phyloP scores from a whole-genome alignment of 1,140 invertebrate species.

The Apis florea region DNA sequence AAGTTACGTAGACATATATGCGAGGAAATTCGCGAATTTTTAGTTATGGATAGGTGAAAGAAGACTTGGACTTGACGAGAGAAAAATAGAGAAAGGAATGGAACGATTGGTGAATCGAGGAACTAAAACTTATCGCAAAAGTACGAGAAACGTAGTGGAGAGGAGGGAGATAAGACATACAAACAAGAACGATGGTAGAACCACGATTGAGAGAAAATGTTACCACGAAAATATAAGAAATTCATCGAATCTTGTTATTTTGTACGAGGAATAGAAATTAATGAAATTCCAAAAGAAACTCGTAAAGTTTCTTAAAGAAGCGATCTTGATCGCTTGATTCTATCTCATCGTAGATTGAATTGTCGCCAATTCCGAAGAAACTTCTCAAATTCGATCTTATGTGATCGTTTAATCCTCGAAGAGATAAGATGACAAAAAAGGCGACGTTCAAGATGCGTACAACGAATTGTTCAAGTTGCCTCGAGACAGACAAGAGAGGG shows the following conservation, averaged over 20 bases:
- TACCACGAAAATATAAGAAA: too few relatives aligned
- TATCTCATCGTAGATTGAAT: too few relatives aligned
- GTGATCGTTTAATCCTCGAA: too few relatives aligned
- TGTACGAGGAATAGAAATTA: background rate
- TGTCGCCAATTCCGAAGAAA: background rate
- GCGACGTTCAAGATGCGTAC: too few relatives aligned
- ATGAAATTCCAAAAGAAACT: background rate
- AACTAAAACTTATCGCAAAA: slow-evolving; percentile 33
- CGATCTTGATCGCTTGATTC: background rate
- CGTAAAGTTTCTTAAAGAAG: background rate
- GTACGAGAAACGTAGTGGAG: background rate
- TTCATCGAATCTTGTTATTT: too few relatives aligned
- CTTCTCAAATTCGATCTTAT: background rate
- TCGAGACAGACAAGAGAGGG: too few relatives aligned
- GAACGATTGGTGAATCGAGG: background rate
- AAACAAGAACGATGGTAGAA: background rate
- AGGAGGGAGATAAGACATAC: slow-evolving; percentile 24
- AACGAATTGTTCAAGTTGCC: too few relatives aligned
- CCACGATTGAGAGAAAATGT: too few relatives aligned
- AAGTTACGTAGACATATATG: background rate
- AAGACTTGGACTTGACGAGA: too few relatives aligned
- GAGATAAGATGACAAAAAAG: too few relatives aligned
- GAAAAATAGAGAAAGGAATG: background rate
- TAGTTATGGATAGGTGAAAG: too few relatives aligned
- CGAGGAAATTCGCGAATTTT: background rate